These are phyloP conservation scores for Abrostola tripartita DNA, from an alignment of 2,888 invertebrate genomes.

Conservation along the genomic window DNA sequence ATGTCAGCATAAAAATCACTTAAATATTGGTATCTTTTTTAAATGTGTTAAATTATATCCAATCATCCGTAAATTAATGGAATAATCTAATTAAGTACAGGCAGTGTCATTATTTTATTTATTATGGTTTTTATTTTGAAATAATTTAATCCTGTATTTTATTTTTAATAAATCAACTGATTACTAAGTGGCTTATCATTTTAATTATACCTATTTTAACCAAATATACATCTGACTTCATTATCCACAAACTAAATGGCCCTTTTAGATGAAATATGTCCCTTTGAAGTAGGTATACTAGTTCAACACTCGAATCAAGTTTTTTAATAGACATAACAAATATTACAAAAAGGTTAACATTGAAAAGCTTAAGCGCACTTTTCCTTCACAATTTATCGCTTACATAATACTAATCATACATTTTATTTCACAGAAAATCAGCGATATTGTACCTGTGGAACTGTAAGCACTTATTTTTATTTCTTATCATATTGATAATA, in stretches of 20 bases:
- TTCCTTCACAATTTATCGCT: slow-evolving; percentile 19
- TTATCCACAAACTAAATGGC: too few species aligned
- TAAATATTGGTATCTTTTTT: too few species aligned
- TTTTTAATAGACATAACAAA: too few species aligned
- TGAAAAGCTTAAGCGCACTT: neutral
- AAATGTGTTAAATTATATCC: neutral
- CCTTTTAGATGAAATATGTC: too few species aligned
- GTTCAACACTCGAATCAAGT: too few species aligned
- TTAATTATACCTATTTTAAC: too few species aligned
- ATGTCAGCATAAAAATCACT: too few species aligned
- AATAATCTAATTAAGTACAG: neutral
- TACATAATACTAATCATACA: slow-evolving; percentile 13
- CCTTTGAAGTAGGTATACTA: too few species aligned
- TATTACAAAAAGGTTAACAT: too few species aligned
- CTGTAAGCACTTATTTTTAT: slow-evolving; percentile 28
- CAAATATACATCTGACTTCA: too few species aligned
- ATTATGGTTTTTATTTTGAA: neutral
- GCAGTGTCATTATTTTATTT: neutral
- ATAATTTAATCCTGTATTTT: neutral
- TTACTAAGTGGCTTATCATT: too few species aligned
- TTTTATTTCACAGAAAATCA: slow-evolving; percentile 36
- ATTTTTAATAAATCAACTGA: neutral
- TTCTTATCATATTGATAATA: neutral
- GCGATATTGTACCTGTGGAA: slow-evolving; percentile 15
- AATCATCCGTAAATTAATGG: neutral